Conservation (phyloP, 1,140 invertebrate species). For the Catajapyx aquilonaris region DNA sequence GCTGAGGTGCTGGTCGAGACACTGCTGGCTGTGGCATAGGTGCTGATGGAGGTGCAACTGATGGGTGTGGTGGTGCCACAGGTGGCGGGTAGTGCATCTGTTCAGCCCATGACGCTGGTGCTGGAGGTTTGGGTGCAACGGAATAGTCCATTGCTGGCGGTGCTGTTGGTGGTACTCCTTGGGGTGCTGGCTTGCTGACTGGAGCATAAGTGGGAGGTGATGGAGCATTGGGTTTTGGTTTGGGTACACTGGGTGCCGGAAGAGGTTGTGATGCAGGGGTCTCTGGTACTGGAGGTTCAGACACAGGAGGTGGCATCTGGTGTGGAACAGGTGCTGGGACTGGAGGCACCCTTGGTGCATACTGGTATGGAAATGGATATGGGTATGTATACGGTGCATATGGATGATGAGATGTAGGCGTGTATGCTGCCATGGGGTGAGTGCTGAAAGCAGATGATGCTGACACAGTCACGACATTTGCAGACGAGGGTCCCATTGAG, state of each 20-base stretch:
- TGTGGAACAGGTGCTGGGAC: constrained; percentile 12
- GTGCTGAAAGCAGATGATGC: no score
- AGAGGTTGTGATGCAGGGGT: constrained; percentile 5
- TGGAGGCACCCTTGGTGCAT: constrained; percentile 18
- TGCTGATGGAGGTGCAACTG: constrained; percentile 19
- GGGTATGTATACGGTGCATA: constrained; percentile 24
- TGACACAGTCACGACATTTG: no score
- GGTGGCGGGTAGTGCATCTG: no score
- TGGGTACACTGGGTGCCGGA: constrained; percentile 1
- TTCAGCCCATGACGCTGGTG: no score
- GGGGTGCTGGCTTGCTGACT: constrained; percentile 14
- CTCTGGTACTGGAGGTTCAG: constrained; percentile 3
- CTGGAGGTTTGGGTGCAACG: no score
- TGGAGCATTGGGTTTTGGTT: constrained; percentile 2
- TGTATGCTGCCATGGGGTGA: no score
- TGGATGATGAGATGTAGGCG: background rate
- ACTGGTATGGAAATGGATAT: constrained; percentile 25
- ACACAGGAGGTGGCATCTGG: background rate
- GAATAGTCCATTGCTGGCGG: constrained; percentile 18
- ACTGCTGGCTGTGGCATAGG: constrained; percentile 18
- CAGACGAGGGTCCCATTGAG: no score
- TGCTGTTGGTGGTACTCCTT: constrained; percentile 17
- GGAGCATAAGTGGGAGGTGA: constrained; percentile 1
- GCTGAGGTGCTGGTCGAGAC: constrained; percentile 21
- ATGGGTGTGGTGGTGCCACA: constrained; percentile 18